phyloP scores from a whole-genome alignment of 2,113 vertebrate species.

The Gnathonemus longibarbis region DNA sequence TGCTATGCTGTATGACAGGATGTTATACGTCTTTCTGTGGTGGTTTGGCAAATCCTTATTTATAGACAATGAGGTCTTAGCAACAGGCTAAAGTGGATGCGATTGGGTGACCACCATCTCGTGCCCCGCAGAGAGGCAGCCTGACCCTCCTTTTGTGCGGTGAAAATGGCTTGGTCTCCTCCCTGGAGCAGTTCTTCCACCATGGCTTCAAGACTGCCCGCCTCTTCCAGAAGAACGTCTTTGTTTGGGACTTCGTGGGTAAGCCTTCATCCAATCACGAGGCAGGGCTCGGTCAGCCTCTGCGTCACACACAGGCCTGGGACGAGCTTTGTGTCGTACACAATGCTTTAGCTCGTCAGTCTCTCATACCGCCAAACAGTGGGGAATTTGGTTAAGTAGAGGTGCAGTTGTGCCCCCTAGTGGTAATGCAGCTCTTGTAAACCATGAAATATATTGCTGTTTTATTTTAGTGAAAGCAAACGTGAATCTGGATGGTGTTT shows the following conservation, averaged over 20 bases:
- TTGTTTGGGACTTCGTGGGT: conserved; percentile 98
- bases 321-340: background rate
- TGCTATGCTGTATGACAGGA: background rate
- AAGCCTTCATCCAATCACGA: conserved; percentile 30
- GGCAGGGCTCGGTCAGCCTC: background rate
- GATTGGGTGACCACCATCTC: background rate
- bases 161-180: conserved; percentile 80
- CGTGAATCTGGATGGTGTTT: background rate
- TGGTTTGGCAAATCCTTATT: background rate
- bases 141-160: conserved; percentile 86
- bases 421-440: background rate
- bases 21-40: background rate
- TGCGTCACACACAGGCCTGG: background rate
- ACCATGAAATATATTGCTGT: background rate
- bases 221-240: conserved; percentile 91
- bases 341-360: background rate
- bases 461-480: background rate
- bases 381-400: background rate
- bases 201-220: conserved; percentile 83
- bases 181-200: conserved; percentile 89
- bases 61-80: background rate
- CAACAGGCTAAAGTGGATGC: background rate
- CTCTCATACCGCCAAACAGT: background rate
- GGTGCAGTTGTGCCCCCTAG: background rate
- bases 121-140: conserved; percentile 74